A percentile compares a stretch with the other conserved stretches of the same genome.
Conservation (phyloP, 2,797 vertebrate species). For the Argentina silus region DNA sequence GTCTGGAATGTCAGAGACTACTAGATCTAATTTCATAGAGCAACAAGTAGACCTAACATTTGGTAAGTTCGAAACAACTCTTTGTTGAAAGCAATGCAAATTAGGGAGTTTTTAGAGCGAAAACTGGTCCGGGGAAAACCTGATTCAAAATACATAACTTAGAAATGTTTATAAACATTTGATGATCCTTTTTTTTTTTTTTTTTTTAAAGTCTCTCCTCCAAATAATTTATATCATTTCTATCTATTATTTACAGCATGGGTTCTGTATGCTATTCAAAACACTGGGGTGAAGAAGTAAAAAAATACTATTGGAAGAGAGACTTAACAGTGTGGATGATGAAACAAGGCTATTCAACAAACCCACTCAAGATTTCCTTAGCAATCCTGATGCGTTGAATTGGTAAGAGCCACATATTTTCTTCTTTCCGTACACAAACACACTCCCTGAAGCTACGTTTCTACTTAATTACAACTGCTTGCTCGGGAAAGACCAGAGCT, state of each 20-base stretch:
- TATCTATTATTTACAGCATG: conserved; percentile 47
- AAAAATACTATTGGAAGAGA: conserved; percentile 48
- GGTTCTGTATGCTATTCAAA: conserved; percentile 50
- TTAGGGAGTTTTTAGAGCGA: neutral
- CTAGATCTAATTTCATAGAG: conserved; percentile 2
- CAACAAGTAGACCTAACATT: neutral
- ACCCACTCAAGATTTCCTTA: conserved; percentile 28
- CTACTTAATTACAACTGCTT: conserved; percentile 73
- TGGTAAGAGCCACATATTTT: conserved; percentile 26
- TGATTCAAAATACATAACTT: neutral
- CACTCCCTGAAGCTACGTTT: conserved; percentile 65
- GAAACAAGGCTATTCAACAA: conserved; percentile 31
- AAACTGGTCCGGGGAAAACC: conserved; percentile 3
- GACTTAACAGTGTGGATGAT: conserved; percentile 26
- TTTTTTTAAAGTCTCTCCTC: conserved; percentile 37
- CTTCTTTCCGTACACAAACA: conserved; percentile 33
- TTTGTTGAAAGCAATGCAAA: neutral
- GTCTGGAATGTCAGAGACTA: neutral
- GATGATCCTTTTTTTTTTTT: conserved; percentile 35
- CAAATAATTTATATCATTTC: conserved; percentile 54
- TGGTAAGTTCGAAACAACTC: neutral
- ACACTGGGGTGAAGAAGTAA: conserved; percentile 46
- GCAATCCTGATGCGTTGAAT: conserved; percentile 18
- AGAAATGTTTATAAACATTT: conserved; percentile 28
- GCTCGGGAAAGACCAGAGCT: conserved; percentile 59